Conservation (phyloP, 1,140 invertebrate species). For the Ooceraea biroi region DNA sequence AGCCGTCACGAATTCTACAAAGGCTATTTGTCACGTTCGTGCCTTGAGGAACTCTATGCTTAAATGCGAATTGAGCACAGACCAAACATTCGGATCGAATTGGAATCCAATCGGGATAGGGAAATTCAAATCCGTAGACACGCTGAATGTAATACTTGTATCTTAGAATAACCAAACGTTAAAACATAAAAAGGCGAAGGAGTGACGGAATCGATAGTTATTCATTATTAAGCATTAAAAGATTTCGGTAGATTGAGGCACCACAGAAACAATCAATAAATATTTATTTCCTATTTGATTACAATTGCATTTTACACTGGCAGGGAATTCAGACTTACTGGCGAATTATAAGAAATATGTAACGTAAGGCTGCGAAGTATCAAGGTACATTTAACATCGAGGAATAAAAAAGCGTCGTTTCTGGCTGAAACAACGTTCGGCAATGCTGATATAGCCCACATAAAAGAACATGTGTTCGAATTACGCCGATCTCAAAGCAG, state of each 20-base stretch:
- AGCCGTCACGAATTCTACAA: constrained; percentile 17
- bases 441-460: background rate
- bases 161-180: background rate
- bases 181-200: background rate
- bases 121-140: background rate
- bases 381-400: background rate
- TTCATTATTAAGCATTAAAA: background rate
- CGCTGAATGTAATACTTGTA: background rate
- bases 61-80: background rate
- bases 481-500: constrained; percentile 6
- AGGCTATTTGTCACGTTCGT: constrained; percentile 20
- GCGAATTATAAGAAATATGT: background rate
- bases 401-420: background rate
- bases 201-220: background rate
- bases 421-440: background rate
- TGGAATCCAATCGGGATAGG: background rate
- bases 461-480: background rate
- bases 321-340: too few relatives aligned
- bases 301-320: background rate
- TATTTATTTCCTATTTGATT: background rate
- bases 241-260: constrained; percentile 22
- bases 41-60: constrained; percentile 10
- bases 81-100: background rate
- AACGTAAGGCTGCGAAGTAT: background rate
- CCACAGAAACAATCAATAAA: too few relatives aligned